Base-by-base conservation (phyloP, 2,888 invertebrate species). In the Eucriotettix oculatus region DNA sequence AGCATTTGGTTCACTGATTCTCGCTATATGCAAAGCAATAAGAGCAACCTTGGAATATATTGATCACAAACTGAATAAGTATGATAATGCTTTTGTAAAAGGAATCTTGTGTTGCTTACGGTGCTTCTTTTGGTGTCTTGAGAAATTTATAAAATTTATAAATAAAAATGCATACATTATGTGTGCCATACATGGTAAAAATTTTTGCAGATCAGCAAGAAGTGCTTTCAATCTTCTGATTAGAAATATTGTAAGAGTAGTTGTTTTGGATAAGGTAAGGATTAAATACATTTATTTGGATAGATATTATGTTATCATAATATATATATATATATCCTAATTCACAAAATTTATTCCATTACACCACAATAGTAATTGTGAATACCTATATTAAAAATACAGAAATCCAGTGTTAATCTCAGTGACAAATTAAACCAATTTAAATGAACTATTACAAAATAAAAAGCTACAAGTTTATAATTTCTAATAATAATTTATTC, bases 151-250 rank as follows among this genome's bases (percentile, higher is more conserved):
- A 61, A 85, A 84, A 70, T 95, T 92, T 71, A 74, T 87, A 65
- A 90, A 87, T 67, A 83, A 85, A 66, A 95, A 95, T 69, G 95
- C 95, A 0, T 95, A 93, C 71, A 93, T 95, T 41, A 92, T 95
- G 90, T 92, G 93, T 71, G 95, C 97, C 0, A 85, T 97, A 54
- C 91, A 95, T 72, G 97, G 97, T 1, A 87, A 86, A 70, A 87
- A 85, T 71, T 97, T 98, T 75, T 95, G 93, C 72, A 72, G 77
- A 10, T 93, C 96, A 65, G 96, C 97, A 5, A 84, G 84, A 70
- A 87, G 92, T 71, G 91, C 96, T 0, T 94, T 97, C 71, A 85
- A 84, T 68, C 77, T 98, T 63, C 79, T 98, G 11, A 84, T 93
- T 83, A 80, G 93, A 63, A 95, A 96, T 74, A 79, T 90, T 62